Conservation (phyloP, 2,113 vertebrate genomes). For the Isichthys henryi region DNA sequence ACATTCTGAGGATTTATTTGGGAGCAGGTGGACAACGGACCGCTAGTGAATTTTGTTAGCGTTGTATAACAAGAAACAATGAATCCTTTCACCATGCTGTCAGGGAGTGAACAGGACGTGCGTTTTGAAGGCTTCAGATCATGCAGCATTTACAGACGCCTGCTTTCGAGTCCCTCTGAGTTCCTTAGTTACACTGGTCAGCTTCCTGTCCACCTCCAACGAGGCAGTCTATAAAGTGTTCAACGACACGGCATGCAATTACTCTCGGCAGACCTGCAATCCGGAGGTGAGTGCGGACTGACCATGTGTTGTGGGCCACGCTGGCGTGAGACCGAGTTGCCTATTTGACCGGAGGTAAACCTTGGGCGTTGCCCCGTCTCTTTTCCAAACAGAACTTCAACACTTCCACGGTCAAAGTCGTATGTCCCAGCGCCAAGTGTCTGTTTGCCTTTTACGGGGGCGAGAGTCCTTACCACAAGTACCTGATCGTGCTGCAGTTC, state of each 20-base stretch:
- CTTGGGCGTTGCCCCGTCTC: neutral
- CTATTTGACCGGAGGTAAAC: neutral
- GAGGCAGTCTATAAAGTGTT: conserved; percentile 83
- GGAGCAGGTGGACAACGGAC: neutral
- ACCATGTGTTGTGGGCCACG: neutral
- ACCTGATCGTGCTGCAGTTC: conserved; percentile 80
- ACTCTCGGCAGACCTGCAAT: conserved; percentile 60
- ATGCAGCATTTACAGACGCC: neutral
- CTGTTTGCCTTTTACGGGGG: conserved; percentile 90
- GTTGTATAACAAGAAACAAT: neutral
- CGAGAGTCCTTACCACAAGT: conserved; percentile 77
- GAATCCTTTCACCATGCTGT: neutral
- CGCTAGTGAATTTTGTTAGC: neutral
- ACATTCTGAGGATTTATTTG: neutral
- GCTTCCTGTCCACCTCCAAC: conserved; percentile 88
- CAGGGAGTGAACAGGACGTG: neutral
- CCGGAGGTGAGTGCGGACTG: conserved; percentile 64
- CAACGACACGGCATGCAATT: conserved; percentile 54
- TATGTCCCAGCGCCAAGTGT: conserved; percentile 72
- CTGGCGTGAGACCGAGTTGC: neutral
- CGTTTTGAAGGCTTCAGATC: neutral
- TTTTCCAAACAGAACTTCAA: conserved; percentile 45
- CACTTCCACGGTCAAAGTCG: conserved; percentile 46
- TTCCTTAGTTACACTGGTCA: conserved; percentile 57
- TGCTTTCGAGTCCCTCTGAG: neutral